Conservation (phyloP, 2,888 invertebrate species). For the Ophioninae sp. region DNA sequence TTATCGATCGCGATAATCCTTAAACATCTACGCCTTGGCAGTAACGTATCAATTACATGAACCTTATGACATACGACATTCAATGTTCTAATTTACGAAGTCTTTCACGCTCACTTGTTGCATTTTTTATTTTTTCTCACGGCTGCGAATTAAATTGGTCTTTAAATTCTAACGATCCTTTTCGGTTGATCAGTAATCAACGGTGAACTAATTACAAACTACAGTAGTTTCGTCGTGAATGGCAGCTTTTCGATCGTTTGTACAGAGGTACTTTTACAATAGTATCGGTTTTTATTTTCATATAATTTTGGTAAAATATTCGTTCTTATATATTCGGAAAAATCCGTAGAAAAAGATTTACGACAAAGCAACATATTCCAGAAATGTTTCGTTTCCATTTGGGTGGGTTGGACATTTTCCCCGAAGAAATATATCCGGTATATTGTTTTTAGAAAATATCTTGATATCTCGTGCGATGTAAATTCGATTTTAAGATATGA, state of each 20-base stretch:
- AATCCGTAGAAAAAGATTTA: not conserved
- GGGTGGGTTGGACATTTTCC: not conserved
- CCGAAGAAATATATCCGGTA: slow-evolving; percentile 10
- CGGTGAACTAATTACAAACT: slow-evolving; percentile 20
- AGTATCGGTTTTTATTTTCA: slow-evolving; percentile 12
- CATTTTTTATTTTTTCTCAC: no score
- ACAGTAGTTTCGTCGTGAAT: slow-evolving; percentile 39
- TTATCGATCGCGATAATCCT: not conserved
- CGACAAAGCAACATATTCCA: slow-evolving; percentile 11
- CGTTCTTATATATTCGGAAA: not conserved
- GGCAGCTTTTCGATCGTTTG: slow-evolving; percentile 50
- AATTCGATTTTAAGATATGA: slow-evolving; percentile 13
- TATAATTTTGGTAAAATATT: not conserved
- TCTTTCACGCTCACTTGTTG: not conserved
- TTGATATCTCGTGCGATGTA: not conserved
- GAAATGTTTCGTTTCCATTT: not conserved
- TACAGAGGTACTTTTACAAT: slow-evolving; percentile 54
- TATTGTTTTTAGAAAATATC: not conserved
- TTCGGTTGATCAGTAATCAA: slow-evolving; percentile 6
- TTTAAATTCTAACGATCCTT: slow-evolving; percentile 22
- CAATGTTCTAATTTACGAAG: not conserved
- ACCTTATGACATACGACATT: not conserved
- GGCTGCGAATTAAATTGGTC: not conserved
- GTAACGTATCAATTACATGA: not conserved
- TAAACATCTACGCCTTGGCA: slow-evolving; percentile 27